These are phyloP conservation scores for Callipepla squamata DNA, from an alignment of 2,113 vertebrate species.

Conservation along the genomic window DNA sequence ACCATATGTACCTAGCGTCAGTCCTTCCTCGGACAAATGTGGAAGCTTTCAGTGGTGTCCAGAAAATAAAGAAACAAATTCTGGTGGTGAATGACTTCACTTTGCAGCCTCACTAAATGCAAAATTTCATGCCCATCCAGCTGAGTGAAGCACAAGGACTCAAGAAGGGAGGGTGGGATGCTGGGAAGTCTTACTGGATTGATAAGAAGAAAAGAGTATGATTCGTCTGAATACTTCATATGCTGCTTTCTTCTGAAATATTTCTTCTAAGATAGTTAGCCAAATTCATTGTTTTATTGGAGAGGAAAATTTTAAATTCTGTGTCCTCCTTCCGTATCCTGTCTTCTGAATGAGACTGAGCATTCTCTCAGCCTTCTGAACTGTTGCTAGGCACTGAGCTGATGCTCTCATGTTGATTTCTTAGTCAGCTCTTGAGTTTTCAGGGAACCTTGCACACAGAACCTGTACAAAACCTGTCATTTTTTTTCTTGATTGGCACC, in stretches of 20 bases:
- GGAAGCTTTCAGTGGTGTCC: neutral
- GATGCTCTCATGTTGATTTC: neutral
- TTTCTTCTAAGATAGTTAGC: neutral
- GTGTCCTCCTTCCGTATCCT: neutral
- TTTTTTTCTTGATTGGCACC: neutral
- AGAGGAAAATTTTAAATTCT: neutral
- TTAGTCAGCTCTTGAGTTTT: neutral
- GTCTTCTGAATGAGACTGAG: slow-evolving; percentile 12
- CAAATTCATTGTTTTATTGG: neutral
- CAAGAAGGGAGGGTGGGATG: neutral
- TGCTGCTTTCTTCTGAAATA: neutral
- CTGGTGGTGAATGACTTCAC: neutral
- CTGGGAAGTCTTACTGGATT: neutral
- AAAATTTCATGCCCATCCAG: neutral
- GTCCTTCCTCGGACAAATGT: neutral
- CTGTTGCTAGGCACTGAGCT: slow-evolving; percentile 34
- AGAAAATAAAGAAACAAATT: neutral
- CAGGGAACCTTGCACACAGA: neutral
- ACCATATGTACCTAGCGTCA: neutral
- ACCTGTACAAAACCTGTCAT: neutral
- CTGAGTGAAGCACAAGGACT: neutral
- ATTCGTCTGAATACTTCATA: neutral
- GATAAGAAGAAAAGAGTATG: neutral
- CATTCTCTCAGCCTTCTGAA: slow-evolving; percentile 28
- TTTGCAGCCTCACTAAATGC: neutral